Conservation (phyloP, 1,140 invertebrate species). For the Hyphantria cunea region DNA sequence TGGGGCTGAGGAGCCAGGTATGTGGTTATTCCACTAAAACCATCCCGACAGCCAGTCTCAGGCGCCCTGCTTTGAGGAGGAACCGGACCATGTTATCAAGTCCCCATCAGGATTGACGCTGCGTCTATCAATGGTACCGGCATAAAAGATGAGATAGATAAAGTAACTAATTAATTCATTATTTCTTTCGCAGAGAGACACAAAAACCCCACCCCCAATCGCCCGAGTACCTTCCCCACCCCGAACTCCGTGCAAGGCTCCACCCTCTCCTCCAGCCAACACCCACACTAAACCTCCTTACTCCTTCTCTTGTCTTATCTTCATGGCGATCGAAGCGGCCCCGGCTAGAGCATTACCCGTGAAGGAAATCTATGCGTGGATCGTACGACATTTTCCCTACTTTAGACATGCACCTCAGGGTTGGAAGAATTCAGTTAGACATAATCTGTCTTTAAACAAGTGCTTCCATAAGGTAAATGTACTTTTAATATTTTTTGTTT, state of each 20-base stretch:
- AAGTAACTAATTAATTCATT: neutral
- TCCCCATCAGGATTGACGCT: too few species aligned
- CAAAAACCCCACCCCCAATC: constrained; percentile 59
- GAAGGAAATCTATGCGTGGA: constrained; percentile 99
- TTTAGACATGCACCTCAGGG: constrained; percentile 97
- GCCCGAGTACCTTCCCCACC: constrained; percentile 63
- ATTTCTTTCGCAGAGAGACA: constrained; percentile 50
- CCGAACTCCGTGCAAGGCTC: constrained; percentile 66
- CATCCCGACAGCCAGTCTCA: too few species aligned
- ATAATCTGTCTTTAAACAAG: constrained; percentile 97
- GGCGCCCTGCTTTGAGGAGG: too few species aligned
- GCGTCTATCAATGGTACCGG: too few species aligned
- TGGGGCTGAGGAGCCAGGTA: too few species aligned
- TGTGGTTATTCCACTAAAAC: too few species aligned
- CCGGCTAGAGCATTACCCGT: constrained; percentile 94
- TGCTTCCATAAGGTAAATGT: constrained; percentile 95
- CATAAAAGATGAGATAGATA: too few species aligned
- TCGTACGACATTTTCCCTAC: constrained; percentile 97
- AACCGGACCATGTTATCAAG: too few species aligned
- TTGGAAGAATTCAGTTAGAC: constrained; percentile 98
- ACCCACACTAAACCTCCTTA: constrained; percentile 95
- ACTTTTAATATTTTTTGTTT: neutral
- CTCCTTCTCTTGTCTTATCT: constrained; percentile 97
- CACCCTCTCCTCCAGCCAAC: constrained; percentile 58
- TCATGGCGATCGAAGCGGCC: constrained; percentile 98